These are phyloP conservation scores for Setophaga petechia DNA, from an alignment of 2,113 vertebrate genomes.

Conservation along the genomic window DNA sequence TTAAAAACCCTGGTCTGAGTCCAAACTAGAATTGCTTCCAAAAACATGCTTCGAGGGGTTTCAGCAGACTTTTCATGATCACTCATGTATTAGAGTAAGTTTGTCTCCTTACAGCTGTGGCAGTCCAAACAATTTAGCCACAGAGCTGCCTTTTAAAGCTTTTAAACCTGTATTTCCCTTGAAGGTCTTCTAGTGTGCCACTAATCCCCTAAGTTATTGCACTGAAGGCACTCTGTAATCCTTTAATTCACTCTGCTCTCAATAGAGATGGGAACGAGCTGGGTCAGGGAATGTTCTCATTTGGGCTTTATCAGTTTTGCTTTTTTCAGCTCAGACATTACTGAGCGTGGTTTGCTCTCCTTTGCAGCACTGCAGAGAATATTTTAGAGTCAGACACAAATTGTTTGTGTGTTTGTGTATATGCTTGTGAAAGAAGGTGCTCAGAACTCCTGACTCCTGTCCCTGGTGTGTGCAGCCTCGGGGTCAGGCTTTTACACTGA, in stretches of 20 bases:
- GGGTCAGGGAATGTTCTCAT: background rate
- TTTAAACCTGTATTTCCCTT: slow-evolving; percentile 65
- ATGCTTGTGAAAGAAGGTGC: background rate
- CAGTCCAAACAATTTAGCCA: slow-evolving; percentile 60
- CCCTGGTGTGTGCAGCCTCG: background rate
- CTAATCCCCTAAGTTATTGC: slow-evolving; percentile 63
- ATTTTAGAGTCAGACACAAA: background rate
- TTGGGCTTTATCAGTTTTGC: slow-evolving; percentile 4
- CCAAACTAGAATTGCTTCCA: slow-evolving; percentile 25
- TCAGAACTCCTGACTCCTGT: background rate
- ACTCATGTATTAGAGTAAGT: slow-evolving; percentile 3
- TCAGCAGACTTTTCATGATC: slow-evolving; percentile 29
- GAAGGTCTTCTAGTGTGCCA: slow-evolving; percentile 40
- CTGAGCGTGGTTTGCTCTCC: background rate
- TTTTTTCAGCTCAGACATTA: background rate
- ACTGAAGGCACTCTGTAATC: slow-evolving; percentile 58
- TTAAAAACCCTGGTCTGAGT: slow-evolving; percentile 17
- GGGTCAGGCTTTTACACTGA: background rate
- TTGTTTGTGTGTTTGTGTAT: background rate
- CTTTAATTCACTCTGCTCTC: slow-evolving; percentile 56
- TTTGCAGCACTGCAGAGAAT: background rate
- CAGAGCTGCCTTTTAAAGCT: slow-evolving; percentile 65
- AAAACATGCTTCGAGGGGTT: background rate
- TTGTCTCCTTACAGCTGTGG: slow-evolving; percentile 45
- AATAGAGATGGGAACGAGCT: background rate